These are phyloP conservation scores for Holacanthus passer DNA, from an alignment of 2,113 vertebrate species.

Conservation along the genomic window DNA sequence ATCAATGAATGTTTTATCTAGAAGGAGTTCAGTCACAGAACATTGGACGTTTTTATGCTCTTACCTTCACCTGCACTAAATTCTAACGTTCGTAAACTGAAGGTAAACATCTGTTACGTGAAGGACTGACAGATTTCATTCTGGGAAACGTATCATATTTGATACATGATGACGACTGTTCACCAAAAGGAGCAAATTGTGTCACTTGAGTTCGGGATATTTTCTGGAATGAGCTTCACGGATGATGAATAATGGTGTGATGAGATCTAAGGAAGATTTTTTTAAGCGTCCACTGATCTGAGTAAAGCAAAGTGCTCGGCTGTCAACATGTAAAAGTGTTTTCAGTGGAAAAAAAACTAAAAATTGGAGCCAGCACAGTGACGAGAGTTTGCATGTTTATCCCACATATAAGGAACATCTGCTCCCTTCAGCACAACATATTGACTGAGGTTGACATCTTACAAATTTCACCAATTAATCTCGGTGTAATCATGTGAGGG, in stretches of 20 bases:
- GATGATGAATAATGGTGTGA: neutral
- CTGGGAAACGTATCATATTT: neutral
- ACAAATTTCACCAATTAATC: conserved; percentile 22
- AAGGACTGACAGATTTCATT: no score
- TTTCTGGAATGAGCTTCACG: neutral
- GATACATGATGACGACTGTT: neutral
- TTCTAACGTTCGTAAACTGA: no score
- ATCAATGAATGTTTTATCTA: no score
- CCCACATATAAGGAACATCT: conserved; percentile 43
- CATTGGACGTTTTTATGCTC: no score
- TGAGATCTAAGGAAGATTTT: neutral
- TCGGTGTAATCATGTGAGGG: neutral
- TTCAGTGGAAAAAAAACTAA: neutral
- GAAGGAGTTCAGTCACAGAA: no score
- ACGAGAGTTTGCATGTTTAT: conserved; percentile 1
- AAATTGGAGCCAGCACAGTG: neutral
- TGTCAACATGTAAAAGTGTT: neutral
- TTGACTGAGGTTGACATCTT: conserved; percentile 20
- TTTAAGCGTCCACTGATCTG: neutral
- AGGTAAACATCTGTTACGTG: no score
- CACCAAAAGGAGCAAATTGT: neutral
- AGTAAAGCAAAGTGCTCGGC: neutral
- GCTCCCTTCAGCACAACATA: conserved; percentile 13
- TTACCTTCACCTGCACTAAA: no score
- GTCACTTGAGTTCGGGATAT: neutral